Evolutionary conservation across 2,113 vertebrate genomes (phyloP).

Genomic region (Felis catus): DNA sequence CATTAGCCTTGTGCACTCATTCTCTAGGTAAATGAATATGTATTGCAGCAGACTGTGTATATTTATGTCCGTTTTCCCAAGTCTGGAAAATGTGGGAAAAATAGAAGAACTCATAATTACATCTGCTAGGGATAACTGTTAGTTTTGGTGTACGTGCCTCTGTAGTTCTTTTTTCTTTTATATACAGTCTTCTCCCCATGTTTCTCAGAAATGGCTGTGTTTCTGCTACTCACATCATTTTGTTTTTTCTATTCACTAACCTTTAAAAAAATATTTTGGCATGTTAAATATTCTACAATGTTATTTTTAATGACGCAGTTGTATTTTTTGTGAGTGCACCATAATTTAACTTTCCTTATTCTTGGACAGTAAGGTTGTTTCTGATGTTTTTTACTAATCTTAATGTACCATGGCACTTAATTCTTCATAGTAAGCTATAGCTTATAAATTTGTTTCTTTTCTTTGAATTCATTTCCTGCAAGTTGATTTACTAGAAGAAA

Average conservation of each 20-base stretch:
- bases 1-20: background rate
- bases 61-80: background rate
- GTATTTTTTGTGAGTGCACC: background rate
- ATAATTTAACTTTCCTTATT: background rate
- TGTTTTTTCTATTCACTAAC: background rate
- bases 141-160: background rate
- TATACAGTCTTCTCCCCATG: background rate
- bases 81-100: slow-evolving; percentile 18
- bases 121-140: background rate
- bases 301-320: background rate
- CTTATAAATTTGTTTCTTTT: slow-evolving; percentile 14
- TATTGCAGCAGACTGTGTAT: background rate
- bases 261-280: background rate
- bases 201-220: background rate
- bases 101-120: background rate
- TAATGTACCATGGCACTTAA: background rate
- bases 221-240: background rate
- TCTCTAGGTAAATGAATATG: background rate
- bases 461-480: slow-evolving; percentile 21
- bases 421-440: background rate
- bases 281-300: background rate
- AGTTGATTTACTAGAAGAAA: slow-evolving; percentile 26
- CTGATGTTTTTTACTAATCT: background rate
- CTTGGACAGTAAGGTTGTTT: background rate
- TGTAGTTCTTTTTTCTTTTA: background rate